Evolutionary conservation across 1,140 invertebrate genomes (phyloP).

Genomic region (Monomorium pharaonis): DNA sequence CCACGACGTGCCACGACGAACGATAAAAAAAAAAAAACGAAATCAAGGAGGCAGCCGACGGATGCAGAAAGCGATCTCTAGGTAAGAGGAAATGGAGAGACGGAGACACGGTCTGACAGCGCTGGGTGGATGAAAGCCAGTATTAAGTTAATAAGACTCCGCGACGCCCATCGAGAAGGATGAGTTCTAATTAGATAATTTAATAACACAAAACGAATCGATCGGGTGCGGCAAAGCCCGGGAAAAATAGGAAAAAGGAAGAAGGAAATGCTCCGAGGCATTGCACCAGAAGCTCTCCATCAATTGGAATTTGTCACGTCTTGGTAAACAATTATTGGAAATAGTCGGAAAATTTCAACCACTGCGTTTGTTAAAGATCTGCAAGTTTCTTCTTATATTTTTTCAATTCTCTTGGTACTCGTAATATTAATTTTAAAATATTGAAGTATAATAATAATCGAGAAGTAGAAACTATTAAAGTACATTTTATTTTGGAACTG

Average conservation of each 20-base stretch:
- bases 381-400: neutral
- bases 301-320: conserved; percentile 43
- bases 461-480: neutral
- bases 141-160: conserved; percentile 58
- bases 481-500: neutral
- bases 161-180: conserved; percentile 50
- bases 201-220: conserved; percentile 52
- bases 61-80: conserved; percentile 49
- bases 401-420: neutral
- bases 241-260: neutral
- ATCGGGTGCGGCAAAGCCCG: conserved; percentile 21
- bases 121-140: neutral
- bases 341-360: conserved; percentile 1
- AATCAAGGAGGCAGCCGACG: conserved; percentile 63
- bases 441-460: neutral
- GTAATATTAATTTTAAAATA: conserved; percentile 11
- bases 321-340: conserved; percentile 53
- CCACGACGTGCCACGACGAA: conserved; percentile 4
- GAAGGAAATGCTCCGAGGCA: neutral
- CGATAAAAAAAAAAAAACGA: conserved; percentile 60
- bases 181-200: conserved; percentile 58
- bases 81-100: conserved; percentile 27
- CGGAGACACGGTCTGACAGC: conserved; percentile 11
- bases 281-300: conserved; percentile 29
- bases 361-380: neutral